Evolutionary conservation across 2,113 vertebrate species (phyloP), one percentile per base, ranked within the genome.

Genomic region (Suncus etruscus): DNA sequence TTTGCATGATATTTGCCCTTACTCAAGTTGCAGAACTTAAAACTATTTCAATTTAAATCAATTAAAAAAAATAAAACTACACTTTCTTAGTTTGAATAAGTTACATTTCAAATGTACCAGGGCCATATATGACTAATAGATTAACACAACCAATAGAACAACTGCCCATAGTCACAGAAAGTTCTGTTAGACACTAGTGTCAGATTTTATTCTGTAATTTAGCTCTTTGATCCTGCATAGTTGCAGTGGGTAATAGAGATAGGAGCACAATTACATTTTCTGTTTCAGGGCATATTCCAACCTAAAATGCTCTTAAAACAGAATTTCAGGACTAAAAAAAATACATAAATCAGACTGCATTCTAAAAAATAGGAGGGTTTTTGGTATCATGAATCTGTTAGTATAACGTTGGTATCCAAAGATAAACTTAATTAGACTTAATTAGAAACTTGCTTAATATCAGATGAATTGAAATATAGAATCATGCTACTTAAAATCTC

Each of bases 361-460:
- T 66, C 51, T 91, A 87, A 3, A 50, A 72, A 80, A 68, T 61
- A 73, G 16, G 12, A 25, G 63, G 6, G 32, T 54, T 81, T 48
- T 32, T 66, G 75, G 14, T 47, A 48, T 87, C 1, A 0, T 63
- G 39, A 87, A 69, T 73, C 68, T 88, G 32, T 68, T 73, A 3
- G 47, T 80, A 10, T 75, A 9, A 91, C 8, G n/a, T 87, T 69
- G 63, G 31, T 75, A 32, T 63, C 95, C 93, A 86, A 50, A 66
- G 18, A 3, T 39, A 39, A 5, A 39, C 39, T 39, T 39, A 39
- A 39, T 5, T 39, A 39, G 27, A 5, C 25, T 83, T 88, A 76
- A 65, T 83, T 84, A 29, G 6, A 88, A 89, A 76, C 69, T 65
- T 83, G 27, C 45, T 88, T 72, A 18, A 39, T 11, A 5, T 73